Conservation (phyloP, 2,113 vertebrate genomes). For the Panthera leo region DNA sequence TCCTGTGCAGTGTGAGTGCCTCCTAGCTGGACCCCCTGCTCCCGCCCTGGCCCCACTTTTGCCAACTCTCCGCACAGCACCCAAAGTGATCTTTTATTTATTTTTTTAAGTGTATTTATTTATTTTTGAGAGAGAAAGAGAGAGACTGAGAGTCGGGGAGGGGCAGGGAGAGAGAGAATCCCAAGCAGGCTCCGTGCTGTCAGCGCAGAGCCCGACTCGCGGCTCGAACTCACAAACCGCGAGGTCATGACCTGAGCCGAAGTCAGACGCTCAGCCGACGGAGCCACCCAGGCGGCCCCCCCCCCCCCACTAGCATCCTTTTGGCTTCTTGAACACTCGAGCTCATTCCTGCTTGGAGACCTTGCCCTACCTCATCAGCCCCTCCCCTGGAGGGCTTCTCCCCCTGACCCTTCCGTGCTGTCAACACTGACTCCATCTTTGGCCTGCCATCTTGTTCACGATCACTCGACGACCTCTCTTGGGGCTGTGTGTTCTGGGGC, state of each 20-base stretch:
- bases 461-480: neutral
- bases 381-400: too few species aligned
- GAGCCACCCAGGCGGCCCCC: too few species aligned
- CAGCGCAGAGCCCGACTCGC: too few species aligned
- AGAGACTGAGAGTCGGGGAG: too few species aligned
- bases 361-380: neutral
- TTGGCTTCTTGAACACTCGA: neutral
- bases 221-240: too few species aligned
- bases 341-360: neutral
- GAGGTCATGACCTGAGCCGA: too few species aligned
- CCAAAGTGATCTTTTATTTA: neutral
- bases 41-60: neutral
- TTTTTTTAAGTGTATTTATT: too few species aligned
- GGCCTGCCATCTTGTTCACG: neutral
- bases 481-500: neutral
- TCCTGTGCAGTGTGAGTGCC: rapidly evolving
- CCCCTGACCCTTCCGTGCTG: rapidly evolving
- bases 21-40: neutral
- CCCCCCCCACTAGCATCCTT: neutral
- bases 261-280: too few species aligned
- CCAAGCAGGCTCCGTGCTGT: too few species aligned
- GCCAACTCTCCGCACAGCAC: neutral
- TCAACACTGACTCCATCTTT: neutral
- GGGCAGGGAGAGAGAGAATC: too few species aligned
- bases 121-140: too few species aligned